A percentile compares a stretch with the other conserved stretches of the same genome.
These are phyloP conservation scores for Brachionus sp. DNA, from an alignment of 1,140 invertebrate genomes.

Conservation along the genomic window DNA sequence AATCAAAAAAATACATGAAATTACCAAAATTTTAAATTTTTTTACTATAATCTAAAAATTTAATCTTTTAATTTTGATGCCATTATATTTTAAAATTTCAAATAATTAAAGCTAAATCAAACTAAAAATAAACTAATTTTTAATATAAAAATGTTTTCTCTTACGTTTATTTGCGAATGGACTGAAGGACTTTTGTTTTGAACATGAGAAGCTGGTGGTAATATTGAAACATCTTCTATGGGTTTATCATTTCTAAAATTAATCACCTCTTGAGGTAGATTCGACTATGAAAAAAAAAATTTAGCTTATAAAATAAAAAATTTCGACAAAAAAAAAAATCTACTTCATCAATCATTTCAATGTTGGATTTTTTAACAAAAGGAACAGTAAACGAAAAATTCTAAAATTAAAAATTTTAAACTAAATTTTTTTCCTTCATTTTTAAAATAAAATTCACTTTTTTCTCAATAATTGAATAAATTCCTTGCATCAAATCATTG, in stretches of 20 bases:
- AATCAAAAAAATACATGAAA: no score
- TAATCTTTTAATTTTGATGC: no score
- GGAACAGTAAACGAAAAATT: background rate
- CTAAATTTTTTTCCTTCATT: background rate
- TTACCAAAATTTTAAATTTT: no score
- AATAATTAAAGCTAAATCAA: no score
- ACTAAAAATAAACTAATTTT: no score
- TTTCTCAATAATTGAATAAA: background rate
- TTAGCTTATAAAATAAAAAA: background rate
- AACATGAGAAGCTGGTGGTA: background rate
- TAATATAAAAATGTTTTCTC: no score
- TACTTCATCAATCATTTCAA: background rate
- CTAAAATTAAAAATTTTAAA: background rate
- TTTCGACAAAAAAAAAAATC: background rate
- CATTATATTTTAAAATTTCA: no score
- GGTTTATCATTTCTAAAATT: slow-evolving; percentile 32
- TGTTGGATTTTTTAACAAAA: background rate
- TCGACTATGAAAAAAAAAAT: background rate
- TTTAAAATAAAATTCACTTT: background rate
- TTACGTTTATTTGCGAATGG: background rate
- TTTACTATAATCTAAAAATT: no score
- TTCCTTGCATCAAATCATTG: background rate
- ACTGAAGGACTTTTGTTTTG: background rate
- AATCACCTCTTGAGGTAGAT: background rate
- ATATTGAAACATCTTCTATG: background rate